Base-by-base conservation (phyloP, 2,888 invertebrate genomes). In the Nebria brevicollis region DNA sequence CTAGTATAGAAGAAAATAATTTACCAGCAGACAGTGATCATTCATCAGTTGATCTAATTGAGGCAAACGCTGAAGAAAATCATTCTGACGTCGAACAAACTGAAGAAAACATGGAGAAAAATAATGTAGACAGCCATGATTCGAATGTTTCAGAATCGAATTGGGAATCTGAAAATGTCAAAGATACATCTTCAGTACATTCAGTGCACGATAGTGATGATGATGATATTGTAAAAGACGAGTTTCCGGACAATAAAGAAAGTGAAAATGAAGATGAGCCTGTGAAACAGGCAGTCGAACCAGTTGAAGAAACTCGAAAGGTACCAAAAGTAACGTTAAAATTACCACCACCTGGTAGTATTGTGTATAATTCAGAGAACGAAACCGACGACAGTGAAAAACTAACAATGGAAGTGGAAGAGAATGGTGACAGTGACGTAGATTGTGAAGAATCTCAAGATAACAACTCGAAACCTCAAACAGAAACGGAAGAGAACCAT, bases 251-350 rank as follows among this genome's bases (percentile, higher is more conserved):
- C 20, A 66, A 65, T 11, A 25, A 74, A 65, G 73, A 77, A 66
- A 66, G 43, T 74, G 70, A 72, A 15, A 75, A 77, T 15, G 72
- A 41, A 75, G 78, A 73, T 13, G 73, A 73, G 73, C 10, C 13
- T n/a, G 42, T 10, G 11, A 73, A 84, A 43, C 84, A 73, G 13
- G 73, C 83, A 25, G 85, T 86, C 64, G 76, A 42, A 68, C 72
- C 25, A 26, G 83, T 83, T 10, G 84, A 86, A 77, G 88, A 88
- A 78, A 88, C 87, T 11, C 85, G 89, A 66, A 92, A 92, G 88
- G 93, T 93, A 83, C 94, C 93, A 84, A 94, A 94, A 88, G 89
- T 94, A 78, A 94, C 94, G 84, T 90, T 94, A 34, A 92, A 94
- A 87, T 91, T 89, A 66, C 87, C 88, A 34, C 88, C 89, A 84